phyloP scores from a whole-genome alignment of 2,888 invertebrate genomes.

The Lithophane ornitopus region DNA sequence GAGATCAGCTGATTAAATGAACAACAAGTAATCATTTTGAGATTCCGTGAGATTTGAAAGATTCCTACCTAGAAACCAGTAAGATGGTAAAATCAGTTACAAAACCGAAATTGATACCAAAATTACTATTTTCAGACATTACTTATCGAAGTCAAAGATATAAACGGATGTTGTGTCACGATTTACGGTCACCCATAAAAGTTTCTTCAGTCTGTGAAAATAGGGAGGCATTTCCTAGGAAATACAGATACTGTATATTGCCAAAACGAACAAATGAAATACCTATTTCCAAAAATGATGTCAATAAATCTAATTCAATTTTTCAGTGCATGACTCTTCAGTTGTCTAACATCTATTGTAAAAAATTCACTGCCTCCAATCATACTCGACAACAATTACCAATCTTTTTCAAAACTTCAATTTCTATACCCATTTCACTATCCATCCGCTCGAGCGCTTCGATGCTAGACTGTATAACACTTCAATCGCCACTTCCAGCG shows the following conservation, averaged over 20 bases:
- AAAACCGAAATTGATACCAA: not conserved
- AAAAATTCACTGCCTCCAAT: constrained; percentile 1
- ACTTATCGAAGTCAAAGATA: constrained; percentile 25
- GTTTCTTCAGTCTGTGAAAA: not conserved
- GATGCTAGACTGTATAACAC: constrained; percentile 41
- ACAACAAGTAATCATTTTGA: not conserved
- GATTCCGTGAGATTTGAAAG: not conserved
- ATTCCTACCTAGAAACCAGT: not conserved
- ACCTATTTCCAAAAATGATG: not conserved
- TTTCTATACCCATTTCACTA: constrained; percentile 47
- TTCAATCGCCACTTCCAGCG: constrained; percentile 65
- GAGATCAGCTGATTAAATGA: not conserved
- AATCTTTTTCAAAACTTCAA: constrained; percentile 37
- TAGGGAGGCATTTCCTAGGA: not conserved
- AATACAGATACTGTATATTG: not conserved
- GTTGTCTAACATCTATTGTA: not conserved
- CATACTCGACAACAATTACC: constrained; percentile 12
- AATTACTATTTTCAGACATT: constrained; percentile 16
- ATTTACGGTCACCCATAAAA: constrained; percentile 27
- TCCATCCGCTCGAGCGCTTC: constrained; percentile 47
- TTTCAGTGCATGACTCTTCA: not conserved
- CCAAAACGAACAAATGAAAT: not conserved
- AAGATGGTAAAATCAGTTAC: not conserved
- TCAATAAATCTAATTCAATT: not conserved
- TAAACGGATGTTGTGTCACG: constrained; percentile 5